phyloP scores from a whole-genome alignment of 2,113 vertebrate species.

The Australoheros scitulus region DNA sequence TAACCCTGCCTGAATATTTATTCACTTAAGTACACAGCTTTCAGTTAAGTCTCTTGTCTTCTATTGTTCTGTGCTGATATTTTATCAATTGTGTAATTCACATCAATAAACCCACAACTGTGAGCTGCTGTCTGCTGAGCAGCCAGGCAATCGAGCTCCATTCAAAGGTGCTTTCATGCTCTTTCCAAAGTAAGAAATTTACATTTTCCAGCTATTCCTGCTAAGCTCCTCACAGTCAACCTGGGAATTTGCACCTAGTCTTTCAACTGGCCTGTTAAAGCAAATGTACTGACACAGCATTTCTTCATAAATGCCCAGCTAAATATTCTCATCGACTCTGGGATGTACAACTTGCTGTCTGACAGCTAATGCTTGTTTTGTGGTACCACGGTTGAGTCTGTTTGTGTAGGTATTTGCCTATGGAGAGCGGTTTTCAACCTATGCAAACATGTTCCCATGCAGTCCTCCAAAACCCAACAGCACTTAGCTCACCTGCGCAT shows the following conservation, averaged over 20 bases:
- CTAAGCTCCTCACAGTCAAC: neutral
- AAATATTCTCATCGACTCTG: conserved; percentile 2
- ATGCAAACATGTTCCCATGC: neutral
- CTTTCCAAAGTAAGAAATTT: conserved; percentile 35
- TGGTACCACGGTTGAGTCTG: neutral
- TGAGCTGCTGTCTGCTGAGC: neutral
- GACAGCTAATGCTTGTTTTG: neutral
- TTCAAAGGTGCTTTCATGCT: conserved; percentile 10
- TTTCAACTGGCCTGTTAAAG: neutral
- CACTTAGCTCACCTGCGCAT: neutral
- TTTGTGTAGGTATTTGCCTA: conserved; percentile 1
- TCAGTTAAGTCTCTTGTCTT: neutral
- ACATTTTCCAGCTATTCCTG: neutral
- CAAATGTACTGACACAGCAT: conserved; percentile 5
- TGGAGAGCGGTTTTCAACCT: neutral
- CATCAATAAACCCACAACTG: conserved; percentile 4
- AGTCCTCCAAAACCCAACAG: neutral
- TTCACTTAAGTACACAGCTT: neutral
- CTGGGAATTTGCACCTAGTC: neutral
- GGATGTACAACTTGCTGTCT: neutral
- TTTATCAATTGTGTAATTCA: neutral
- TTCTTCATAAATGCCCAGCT: neutral
- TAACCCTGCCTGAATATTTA: conserved; percentile 14
- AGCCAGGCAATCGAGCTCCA: neutral
- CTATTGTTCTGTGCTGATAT: neutral